phyloP scores from a whole-genome alignment of 1,140 invertebrate genomes.

The Lepidotrigona ventralis region DNA sequence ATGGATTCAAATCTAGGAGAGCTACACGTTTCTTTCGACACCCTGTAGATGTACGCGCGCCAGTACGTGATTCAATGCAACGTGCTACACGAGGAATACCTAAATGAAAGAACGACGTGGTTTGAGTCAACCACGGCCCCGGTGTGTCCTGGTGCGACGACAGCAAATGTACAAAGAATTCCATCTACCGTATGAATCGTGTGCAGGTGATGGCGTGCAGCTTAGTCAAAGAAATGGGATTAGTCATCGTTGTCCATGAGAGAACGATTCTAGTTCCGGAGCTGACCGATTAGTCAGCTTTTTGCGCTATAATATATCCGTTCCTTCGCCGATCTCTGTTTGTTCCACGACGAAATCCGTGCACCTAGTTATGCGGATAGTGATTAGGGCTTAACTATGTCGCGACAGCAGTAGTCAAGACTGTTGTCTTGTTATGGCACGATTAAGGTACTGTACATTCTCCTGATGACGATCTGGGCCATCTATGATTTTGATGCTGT shows the following conservation, averaged over 20 bases:
- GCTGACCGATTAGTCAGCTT: constrained; percentile 56
- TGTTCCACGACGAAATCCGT: constrained; percentile 11
- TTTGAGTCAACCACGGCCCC: constrained; percentile 47
- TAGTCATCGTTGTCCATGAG: constrained; percentile 55
- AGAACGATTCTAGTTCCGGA: constrained; percentile 40
- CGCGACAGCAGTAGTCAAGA: constrained; percentile 24
- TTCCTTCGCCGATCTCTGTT: not conserved
- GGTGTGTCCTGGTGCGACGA: constrained; percentile 31
- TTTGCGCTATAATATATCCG: constrained; percentile 26
- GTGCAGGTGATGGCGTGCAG: constrained; percentile 55
- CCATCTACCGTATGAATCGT: constrained; percentile 39
- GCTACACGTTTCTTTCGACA: constrained; percentile 38
- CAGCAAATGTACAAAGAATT: constrained; percentile 66
- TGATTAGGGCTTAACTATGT: constrained; percentile 39
- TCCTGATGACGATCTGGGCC: not conserved
- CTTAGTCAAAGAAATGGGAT: constrained; percentile 47
- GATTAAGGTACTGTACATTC: constrained; percentile 57
- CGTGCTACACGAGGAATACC: constrained; percentile 49
- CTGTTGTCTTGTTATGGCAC: constrained; percentile 55
- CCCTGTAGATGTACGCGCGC: constrained; percentile 47
- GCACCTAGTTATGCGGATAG: constrained; percentile 36
- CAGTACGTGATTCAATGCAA: constrained; percentile 70
- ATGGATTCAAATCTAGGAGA: not conserved
- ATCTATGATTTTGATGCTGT: not conserved
- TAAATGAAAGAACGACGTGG: constrained; percentile 57